phyloP scores from a whole-genome alignment of 2,113 vertebrate species.

The Maccullochella peelii region DNA sequence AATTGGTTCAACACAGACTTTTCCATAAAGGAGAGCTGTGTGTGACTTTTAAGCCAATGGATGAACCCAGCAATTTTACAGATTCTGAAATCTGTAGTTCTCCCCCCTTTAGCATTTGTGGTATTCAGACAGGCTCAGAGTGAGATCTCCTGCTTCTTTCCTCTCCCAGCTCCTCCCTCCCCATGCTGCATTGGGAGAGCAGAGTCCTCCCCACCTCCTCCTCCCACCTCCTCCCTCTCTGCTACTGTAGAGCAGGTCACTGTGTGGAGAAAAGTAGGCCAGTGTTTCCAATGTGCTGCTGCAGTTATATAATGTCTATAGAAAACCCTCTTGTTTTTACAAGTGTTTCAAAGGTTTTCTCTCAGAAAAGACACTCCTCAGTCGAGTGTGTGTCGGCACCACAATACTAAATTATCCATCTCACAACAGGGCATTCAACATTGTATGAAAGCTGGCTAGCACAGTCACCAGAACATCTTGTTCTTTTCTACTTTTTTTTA shows the following conservation, averaged over 20 bases:
- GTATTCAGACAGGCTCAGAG: slow-evolving; percentile 41
- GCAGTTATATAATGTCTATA: slow-evolving; percentile 80
- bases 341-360: slow-evolving; percentile 13
- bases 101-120: too few relatives aligned
- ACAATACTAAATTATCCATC: background rate
- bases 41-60: background rate
- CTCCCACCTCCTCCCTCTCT: slow-evolving; percentile 44
- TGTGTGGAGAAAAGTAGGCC: slow-evolving; percentile 80
- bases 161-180: slow-evolving; percentile 42
- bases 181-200: slow-evolving; percentile 58
- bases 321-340: slow-evolving; percentile 57
- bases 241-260: slow-evolving; percentile 78
- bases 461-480: slow-evolving; percentile 57
- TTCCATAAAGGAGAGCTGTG: background rate
- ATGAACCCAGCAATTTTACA: background rate
- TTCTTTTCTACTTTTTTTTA: slow-evolving; percentile 46
- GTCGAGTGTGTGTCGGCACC: background rate
- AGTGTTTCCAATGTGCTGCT: slow-evolving; percentile 70
- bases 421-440: background rate
- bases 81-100: background rate
- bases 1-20: background rate
- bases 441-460: background rate
- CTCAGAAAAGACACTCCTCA: background rate
- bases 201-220: slow-evolving; percentile 39
- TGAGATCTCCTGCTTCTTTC: slow-evolving; percentile 47